phyloP scores from a whole-genome alignment of 2,797 vertebrate genomes.

The Emydoidea blandingii region DNA sequence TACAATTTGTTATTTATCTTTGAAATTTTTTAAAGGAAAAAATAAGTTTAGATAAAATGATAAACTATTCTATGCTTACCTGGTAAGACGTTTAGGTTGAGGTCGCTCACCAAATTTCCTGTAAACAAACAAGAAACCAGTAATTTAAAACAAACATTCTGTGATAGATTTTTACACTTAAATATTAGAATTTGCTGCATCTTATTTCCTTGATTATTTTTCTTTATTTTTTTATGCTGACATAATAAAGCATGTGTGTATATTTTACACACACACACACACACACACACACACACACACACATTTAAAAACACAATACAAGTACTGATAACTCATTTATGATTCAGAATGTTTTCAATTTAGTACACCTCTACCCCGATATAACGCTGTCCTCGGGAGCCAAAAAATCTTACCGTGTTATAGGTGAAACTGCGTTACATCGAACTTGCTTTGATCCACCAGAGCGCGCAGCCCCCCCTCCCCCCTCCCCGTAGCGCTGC shows the following conservation, averaged over 20 bases:
- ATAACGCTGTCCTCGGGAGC: too few relatives aligned
- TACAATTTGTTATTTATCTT: neutral
- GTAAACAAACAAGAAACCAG: constrained; percentile 67
- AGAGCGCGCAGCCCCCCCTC: too few relatives aligned
- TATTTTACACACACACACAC: neutral
- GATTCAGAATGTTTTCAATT: neutral
- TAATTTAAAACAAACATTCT: constrained; percentile 38
- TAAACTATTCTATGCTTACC: constrained; percentile 83
- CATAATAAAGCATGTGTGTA: neutral
- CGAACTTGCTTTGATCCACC: too few relatives aligned
- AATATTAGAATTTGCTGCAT: neutral
- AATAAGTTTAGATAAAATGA: neutral
- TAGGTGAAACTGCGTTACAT: too few relatives aligned
- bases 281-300: neutral
- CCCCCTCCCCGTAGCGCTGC: too few relatives aligned
- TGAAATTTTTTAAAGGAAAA: neutral
- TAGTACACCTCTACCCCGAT: too few relatives aligned
- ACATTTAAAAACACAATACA: neutral
- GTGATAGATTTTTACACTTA: constrained; percentile 42
- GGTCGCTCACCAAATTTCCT: constrained; percentile 99
- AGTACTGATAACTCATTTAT: neutral
- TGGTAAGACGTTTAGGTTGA: constrained; percentile 98
- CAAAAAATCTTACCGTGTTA: too few relatives aligned
- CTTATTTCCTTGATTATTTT: neutral
- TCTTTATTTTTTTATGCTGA: neutral